A percentile compares a stretch with the other conserved stretches of the same genome.
These are phyloP conservation scores for Araneus ventricosus DNA, from an alignment of 1,140 invertebrate genomes.

Conservation along the genomic window DNA sequence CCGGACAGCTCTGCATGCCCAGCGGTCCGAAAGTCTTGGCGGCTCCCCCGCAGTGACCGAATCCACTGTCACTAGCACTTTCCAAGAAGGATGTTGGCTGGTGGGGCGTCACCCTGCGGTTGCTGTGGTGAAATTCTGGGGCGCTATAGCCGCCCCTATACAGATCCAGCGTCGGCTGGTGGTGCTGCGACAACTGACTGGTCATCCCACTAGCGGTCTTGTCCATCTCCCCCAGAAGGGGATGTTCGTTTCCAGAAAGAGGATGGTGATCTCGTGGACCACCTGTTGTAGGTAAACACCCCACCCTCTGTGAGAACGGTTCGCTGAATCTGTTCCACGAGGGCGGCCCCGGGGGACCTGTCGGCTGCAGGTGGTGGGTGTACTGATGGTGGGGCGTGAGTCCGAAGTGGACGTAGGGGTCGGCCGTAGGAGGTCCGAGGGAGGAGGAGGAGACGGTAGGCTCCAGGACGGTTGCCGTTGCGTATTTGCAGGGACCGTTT, in stretches of 20 bases:
- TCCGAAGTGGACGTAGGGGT: slow-evolving; percentile 74
- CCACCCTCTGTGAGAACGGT: slow-evolving; percentile 41
- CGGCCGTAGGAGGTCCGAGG: slow-evolving; percentile 29
- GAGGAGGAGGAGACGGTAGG: background rate
- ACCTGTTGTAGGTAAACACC: slow-evolving; percentile 35
- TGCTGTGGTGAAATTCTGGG: slow-evolving; percentile 53
- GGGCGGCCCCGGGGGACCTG: background rate
- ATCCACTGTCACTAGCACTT: slow-evolving; percentile 3
- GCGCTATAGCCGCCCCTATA: slow-evolving; percentile 49
- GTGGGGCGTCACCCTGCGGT: slow-evolving; percentile 33
- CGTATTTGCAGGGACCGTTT: slow-evolving; percentile 71
- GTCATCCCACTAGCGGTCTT: slow-evolving; percentile 33
- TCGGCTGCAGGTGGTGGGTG: slow-evolving; percentile 42
- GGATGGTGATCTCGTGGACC: slow-evolving; percentile 64
- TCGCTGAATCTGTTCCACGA: slow-evolving; percentile 64
- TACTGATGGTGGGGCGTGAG: slow-evolving; percentile 65
- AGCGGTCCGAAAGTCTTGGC: slow-evolving; percentile 61
- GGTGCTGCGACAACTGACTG: background rate
- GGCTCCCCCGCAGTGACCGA: slow-evolving; percentile 55
- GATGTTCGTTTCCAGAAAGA: slow-evolving; percentile 52
- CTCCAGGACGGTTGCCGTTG: slow-evolving; percentile 60
- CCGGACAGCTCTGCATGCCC: slow-evolving; percentile 72
- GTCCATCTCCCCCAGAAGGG: slow-evolving; percentile 51
- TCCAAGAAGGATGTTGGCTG: slow-evolving; percentile 41
- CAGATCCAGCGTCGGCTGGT: slow-evolving; percentile 50